Evolutionary conservation across 2,113 vertebrate genomes (phyloP).

Genomic region (Spea bombifrons): DNA sequence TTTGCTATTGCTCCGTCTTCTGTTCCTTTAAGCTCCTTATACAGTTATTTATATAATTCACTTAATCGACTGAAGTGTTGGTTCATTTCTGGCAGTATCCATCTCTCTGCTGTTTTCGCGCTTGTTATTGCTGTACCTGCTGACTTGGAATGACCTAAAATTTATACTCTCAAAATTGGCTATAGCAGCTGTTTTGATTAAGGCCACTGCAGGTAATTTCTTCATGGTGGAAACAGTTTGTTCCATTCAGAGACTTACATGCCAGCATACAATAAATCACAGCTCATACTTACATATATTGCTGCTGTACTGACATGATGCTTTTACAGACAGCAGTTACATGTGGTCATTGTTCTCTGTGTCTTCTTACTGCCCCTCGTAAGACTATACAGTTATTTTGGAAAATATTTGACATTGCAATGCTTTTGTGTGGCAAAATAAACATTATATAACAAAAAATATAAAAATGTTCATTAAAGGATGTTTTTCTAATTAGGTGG

Average conservation of each 20-base stretch:
- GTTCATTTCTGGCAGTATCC: constrained; percentile 16
- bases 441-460: too few relatives aligned
- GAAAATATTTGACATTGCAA: too few relatives aligned
- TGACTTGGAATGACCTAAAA: constrained; percentile 28
- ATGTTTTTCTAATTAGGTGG: too few relatives aligned
- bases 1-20: neutral
- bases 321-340: neutral
- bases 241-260: constrained; percentile 19
- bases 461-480: too few relatives aligned
- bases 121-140: constrained; percentile 17
- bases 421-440: too few relatives aligned
- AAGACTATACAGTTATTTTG: too few relatives aligned
- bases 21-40: neutral
- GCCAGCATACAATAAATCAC: neutral
- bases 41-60: neutral
- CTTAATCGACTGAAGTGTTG: constrained; percentile 3
- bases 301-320: constrained; percentile 9
- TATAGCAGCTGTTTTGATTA: constrained; percentile 31
- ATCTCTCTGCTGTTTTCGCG: constrained; percentile 2
- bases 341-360: neutral
- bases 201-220: constrained; percentile 29
- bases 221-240: neutral
- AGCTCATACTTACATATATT: constrained; percentile 6
- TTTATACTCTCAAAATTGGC: constrained; percentile 28
- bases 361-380: too few relatives aligned